Evolutionary conservation across 2,888 invertebrate genomes (phyloP), one percentile per base, ranked within the genome.

Genomic region (Dugesia japonica): DNA sequence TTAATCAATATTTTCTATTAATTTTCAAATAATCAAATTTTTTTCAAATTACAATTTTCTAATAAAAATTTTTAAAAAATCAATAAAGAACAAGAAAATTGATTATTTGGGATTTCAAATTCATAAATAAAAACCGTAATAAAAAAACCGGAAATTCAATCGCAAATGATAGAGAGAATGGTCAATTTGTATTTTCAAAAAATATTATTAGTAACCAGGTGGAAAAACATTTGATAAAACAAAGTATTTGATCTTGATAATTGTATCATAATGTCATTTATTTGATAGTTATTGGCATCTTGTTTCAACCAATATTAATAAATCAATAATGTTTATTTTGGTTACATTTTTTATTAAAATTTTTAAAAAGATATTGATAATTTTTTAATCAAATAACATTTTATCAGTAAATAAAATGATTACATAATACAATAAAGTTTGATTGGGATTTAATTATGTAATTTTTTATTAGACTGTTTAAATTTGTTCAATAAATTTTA

Each of bases 261-360:
- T 23, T 56, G 56, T 56, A 56, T 56, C 56, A 23, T n/a, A 23
- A n/a, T 56, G 56, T 56, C 56, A 56, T n/a, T n/a, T 23, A 23
- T n/a, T 23, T n/a, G 56, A 20, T 56, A 56, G 56, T 20, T 56
- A 56, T 23, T 56, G 56, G 56, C 4, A 56, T 56, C 56, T 56
- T 4, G n/a, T 56, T 56, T 56, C 56, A 56, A 56, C n/a, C n/a
- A 23, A 56, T 56, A 56, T 56, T 56, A 56, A 56, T 56, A 56
- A 56, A 56, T 56, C 56, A 56, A 56, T 56, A 13, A 9, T 23
- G 56, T n/a, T n/a, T n/a, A 56, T 56, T n/a, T 23, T 13, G 7
- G 56, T 1, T 56, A n/a, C 56, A 56, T 56, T 56, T 4, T 13
- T 38, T 17, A 38, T 38, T 17, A 38, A 17, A 13, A 17, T 13